Evolutionary conservation across 2,113 vertebrate genomes (phyloP).

Genomic region (Speoplatyrhinus poulsoni): DNA sequence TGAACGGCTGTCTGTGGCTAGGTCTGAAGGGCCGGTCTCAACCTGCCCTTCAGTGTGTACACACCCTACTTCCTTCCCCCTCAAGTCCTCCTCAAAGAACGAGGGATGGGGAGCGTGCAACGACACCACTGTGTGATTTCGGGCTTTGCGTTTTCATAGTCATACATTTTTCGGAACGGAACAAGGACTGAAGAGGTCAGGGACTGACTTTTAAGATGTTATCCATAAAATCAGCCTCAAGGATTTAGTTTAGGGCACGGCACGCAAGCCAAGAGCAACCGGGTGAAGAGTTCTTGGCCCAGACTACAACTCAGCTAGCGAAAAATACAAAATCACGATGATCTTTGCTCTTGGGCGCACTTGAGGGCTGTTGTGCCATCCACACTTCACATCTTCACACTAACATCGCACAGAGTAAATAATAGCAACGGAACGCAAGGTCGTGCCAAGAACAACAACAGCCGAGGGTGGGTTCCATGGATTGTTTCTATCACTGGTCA

Average conservation of each 20-base stretch:
- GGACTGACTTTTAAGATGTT: neutral
- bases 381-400: conserved; percentile 23
- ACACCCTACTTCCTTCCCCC: neutral
- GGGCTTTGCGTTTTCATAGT: neutral
- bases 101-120: too few species aligned
- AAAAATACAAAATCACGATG: neutral
- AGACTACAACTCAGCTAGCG: neutral
- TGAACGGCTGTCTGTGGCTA: conserved; percentile 43
- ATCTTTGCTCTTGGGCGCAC: neutral
- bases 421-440: conserved; percentile 54
- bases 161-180: neutral
- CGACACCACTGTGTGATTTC: conserved; percentile 1
- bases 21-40: conserved; percentile 12
- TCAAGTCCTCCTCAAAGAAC: neutral
- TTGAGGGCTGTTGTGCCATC: neutral
- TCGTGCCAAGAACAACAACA: conserved; percentile 70
- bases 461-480: conserved; percentile 76
- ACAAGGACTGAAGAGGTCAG: neutral
- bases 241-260: neutral
- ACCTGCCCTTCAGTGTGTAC: conserved; percentile 16
- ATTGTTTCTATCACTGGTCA: conserved; percentile 78
- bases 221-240: neutral
- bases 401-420: conserved; percentile 55
- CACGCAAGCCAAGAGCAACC: neutral
- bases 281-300: neutral